Percentiles rank a stretch among this genome's conserved stretches.
Evolutionary conservation across 2,797 vertebrate genomes (phyloP).

Genomic region (Bryconaethiops microstoma): DNA sequence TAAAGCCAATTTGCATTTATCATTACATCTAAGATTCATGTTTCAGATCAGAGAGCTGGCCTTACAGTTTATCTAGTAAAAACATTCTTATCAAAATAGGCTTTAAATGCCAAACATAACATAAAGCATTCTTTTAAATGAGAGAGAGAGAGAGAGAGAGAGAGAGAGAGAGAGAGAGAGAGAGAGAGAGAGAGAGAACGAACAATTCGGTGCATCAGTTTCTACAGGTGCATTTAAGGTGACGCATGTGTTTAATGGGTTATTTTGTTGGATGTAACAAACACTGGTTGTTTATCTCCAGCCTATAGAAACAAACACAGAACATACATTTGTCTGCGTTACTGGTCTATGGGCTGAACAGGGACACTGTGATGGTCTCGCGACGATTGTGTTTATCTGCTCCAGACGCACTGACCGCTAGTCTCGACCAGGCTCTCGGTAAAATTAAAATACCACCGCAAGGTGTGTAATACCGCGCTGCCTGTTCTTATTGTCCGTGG

Average conservation of each 20-base stretch:
- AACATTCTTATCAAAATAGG: background rate
- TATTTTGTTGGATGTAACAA: too few species aligned
- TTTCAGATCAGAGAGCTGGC: background rate
- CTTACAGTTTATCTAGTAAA: background rate
- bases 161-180: too few species aligned
- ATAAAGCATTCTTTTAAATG: too few species aligned
- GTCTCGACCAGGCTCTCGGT: background rate
- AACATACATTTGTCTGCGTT: too few species aligned
- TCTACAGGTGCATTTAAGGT: too few species aligned
- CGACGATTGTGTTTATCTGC: background rate
- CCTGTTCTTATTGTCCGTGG: conserved; percentile 44
- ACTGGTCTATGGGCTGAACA: background rate
- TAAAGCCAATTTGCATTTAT: background rate
- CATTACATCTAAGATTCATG: background rate
- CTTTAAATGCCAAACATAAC: background rate
- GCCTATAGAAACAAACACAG: too few species aligned
- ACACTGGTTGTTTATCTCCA: too few species aligned
- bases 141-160: too few species aligned
- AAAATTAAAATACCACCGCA: conserved; percentile 38
- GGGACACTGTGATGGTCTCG: background rate
- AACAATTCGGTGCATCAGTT: too few species aligned
- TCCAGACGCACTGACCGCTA: background rate
- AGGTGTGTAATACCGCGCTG: conserved; percentile 25
- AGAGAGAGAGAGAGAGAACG: too few species aligned
- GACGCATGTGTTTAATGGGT: too few species aligned